A percentile compares a stretch with the other conserved stretches of the same genome.
phyloP scores from a whole-genome alignment of 2,888 invertebrate genomes.

The Crocallis elinguaria region DNA sequence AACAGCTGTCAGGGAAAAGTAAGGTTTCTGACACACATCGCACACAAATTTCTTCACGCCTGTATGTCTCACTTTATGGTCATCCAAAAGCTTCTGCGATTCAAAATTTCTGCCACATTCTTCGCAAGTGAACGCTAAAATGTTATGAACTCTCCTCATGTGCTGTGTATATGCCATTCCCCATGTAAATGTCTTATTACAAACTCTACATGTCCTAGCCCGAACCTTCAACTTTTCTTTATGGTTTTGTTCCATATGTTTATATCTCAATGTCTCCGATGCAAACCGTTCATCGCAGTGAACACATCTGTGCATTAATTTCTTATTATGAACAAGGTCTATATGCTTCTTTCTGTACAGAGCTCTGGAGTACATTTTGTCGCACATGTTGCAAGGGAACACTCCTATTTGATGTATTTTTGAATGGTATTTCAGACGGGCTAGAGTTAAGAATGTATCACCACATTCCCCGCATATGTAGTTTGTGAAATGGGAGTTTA shows the following conservation, averaged over 20 bases:
- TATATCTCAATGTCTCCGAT: conserved; percentile 45
- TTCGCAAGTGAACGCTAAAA: conserved; percentile 4
- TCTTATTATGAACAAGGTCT: conserved; percentile 49
- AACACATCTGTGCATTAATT: conserved; percentile 48
- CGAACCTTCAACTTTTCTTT: conserved; percentile 47
- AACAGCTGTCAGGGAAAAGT: conserved; percentile 16
- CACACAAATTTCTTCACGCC: conserved; percentile 45
- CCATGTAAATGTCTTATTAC: conserved; percentile 70
- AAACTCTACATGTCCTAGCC: conserved; percentile 58
- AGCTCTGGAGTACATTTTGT: conserved; percentile 68
- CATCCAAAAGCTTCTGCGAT: conserved; percentile 40
- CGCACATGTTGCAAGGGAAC: conserved; percentile 70
- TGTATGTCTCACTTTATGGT: conserved; percentile 45
- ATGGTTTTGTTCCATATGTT: conserved; percentile 54
- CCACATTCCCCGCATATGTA: conserved; percentile 67
- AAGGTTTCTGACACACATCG: conserved; percentile 47
- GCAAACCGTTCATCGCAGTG: conserved; percentile 56
- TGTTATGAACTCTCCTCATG: conserved; percentile 40
- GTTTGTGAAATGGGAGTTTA: conserved; percentile 68
- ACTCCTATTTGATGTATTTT: conserved; percentile 69
- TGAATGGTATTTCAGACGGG: conserved; percentile 60
- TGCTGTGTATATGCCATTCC: conserved; percentile 69
- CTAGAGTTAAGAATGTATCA: conserved; percentile 52
- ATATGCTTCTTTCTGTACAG: conserved; percentile 60
- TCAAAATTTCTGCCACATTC: conserved; percentile 48